These are phyloP conservation scores for Perithous albicinctus DNA, from an alignment of 2,888 invertebrate genomes.

Conservation along the genomic window DNA sequence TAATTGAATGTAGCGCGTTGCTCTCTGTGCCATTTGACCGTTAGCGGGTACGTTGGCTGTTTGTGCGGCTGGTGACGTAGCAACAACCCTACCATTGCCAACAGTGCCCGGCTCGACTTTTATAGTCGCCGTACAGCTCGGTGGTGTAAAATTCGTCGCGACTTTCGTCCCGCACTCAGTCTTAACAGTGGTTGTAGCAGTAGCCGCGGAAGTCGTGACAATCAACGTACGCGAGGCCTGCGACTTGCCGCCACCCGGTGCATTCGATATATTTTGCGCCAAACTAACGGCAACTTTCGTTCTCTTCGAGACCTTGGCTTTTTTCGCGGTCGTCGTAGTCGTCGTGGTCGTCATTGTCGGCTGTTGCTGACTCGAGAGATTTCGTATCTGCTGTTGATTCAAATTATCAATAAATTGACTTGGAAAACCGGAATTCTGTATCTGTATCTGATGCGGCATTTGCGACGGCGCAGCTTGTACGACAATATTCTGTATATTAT, in stretches of 20 bases:
- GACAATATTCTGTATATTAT: constrained; percentile 84
- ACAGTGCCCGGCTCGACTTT: constrained; percentile 61
- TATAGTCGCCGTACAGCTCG: constrained; percentile 73
- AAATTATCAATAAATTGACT: constrained; percentile 83
- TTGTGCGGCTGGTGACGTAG: constrained; percentile 48
- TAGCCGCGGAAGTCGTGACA: constrained; percentile 69
- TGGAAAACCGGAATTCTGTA: constrained; percentile 83
- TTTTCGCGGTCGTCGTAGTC: constrained; percentile 75
- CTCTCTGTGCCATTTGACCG: constrained; percentile 86
- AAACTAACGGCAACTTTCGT: constrained; percentile 76
- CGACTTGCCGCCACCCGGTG: constrained; percentile 75
- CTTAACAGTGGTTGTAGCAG: constrained; percentile 71
- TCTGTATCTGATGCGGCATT: constrained; percentile 83
- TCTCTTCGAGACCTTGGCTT: constrained; percentile 80
- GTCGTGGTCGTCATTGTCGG: constrained; percentile 43
- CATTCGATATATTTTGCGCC: constrained; percentile 74
- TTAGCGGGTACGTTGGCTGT: constrained; percentile 76
- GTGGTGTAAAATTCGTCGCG: constrained; percentile 72
- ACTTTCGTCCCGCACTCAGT: constrained; percentile 76
- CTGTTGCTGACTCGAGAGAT: constrained; percentile 76
- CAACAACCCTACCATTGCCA: constrained; percentile 58
- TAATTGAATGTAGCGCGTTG: constrained; percentile 89
- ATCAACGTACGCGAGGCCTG: constrained; percentile 76
- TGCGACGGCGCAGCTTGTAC: constrained; percentile 83
- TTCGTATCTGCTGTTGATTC: constrained; percentile 83